Conservation (phyloP, 1,140 invertebrate species). For the Radopholus similis region DNA sequence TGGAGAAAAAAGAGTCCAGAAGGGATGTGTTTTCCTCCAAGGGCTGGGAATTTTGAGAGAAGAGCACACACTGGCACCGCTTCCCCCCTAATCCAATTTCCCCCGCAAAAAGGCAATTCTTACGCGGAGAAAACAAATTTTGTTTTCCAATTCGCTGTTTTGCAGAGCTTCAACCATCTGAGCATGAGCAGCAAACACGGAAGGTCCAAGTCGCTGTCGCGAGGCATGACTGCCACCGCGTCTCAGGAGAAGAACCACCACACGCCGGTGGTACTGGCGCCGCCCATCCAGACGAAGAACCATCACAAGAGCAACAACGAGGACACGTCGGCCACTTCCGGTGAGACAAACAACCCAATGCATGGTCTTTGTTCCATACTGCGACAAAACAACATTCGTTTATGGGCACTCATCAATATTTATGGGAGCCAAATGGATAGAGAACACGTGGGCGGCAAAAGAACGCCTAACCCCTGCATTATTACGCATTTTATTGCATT, state of each 20-base stretch:
- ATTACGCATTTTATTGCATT: background rate
- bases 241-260: background rate
- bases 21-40: too few relatives aligned
- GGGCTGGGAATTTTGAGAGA: too few relatives aligned
- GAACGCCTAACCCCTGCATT: too few relatives aligned
- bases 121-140: slow-evolving; percentile 9
- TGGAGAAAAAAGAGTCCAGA: too few relatives aligned
- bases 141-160: background rate
- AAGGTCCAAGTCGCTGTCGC: slow-evolving; percentile 13
- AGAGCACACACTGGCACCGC: too few relatives aligned
- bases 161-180: slow-evolving; percentile 11
- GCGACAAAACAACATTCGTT: too few relatives aligned
- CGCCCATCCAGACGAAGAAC: background rate
- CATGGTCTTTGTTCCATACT: background rate
- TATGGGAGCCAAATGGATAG: background rate
- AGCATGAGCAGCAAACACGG: slow-evolving; percentile 9
- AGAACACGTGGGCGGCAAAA: too few relatives aligned
- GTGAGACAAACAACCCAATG: background rate
- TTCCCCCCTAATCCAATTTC: too few relatives aligned
- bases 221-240: background rate
- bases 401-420: too few relatives aligned
- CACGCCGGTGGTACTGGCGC: background rate
- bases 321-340: slow-evolving; percentile 15
- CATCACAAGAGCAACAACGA: slow-evolving; percentile 7
- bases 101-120: too few relatives aligned